Evolutionary conservation across 2,797 vertebrate genomes (phyloP), one percentile per base, ranked within the genome.

Genomic region (Chaetophractus vellerosus): DNA sequence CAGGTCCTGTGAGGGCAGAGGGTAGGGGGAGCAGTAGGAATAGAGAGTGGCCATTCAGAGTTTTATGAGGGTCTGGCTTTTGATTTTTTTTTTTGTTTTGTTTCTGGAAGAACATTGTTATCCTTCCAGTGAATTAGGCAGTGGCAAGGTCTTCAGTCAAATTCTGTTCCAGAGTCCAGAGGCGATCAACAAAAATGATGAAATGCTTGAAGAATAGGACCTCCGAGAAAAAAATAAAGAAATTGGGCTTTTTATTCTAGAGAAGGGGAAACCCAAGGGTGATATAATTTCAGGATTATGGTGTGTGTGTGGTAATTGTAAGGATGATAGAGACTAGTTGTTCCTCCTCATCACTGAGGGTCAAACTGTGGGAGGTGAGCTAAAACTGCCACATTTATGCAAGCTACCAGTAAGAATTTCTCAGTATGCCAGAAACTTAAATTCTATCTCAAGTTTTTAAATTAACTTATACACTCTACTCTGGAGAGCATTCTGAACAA

Each of bases 141-240:
- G 21, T 66, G 83, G 64, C 33, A 28, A 74, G 24, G 41, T 59
- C 82, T 85, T 84, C 28, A 26, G 14, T 48, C 59, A 93, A 63
- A 28, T 82, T 45, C 33, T 64, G 26, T 52, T 91, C n/a, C n/a
- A 57, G 38, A 38, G 31, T 87, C 79, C 94, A 94, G 64, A 96
- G 45, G 71, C 86, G 91, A 84, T 95, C 64, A 75, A 91, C 66
- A 79, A 90, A 86, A 92, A 89, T 75, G 83, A 83, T 55, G 61
- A 87, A 93, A 74, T 63, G 57, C 10, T 45, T 95, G 93, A 94
- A 79, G 93, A 94, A 96, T 81, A 76, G 91, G 64, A 91, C 86
- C 79, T 95, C 52, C 18, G 71, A 89, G 94, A 33, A 57, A 82
- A 95, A 28, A 28, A 68, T 61, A 80, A 93, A 91, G 93, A 87